Evolutionary conservation across 1,140 invertebrate species (phyloP), one percentile per base, ranked within the genome.

Genomic region (Platorchestia sp.): DNA sequence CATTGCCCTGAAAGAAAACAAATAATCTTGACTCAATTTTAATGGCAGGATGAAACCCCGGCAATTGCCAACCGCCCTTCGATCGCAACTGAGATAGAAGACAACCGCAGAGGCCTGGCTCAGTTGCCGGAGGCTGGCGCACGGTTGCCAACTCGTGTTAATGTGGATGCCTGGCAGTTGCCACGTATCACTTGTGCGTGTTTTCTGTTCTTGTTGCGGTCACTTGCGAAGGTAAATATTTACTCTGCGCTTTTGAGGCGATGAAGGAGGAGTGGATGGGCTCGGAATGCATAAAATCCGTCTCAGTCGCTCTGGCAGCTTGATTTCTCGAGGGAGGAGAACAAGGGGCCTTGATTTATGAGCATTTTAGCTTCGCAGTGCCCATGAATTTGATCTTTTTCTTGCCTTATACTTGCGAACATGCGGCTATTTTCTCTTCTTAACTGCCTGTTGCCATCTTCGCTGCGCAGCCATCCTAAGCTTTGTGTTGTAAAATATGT

Each of bases 1-100:
- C 91, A 93, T 93, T 93, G 91, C 91, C 91, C 91, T 45, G 91
- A 93, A 93, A 93, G 91, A 93, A 93, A 93, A 93, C 91, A 93
- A 93, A 93, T 93, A 93, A 93, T 93, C 91, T 93, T 45, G 91
- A 93, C 43, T 93, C 91, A 93, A 93, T 45, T 93, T 93, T 93
- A 93, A 93, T 93, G 91, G 91, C 91, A 93, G 91, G 91, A 93
- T 93, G 91, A 93, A 93, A 93, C 91, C 91, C 91, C 40, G 91
- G 45, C 91, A 93, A 93, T 93, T 93, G 91, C 91, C 43, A 19
- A 45, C 91, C 43, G 91, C 91, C 91, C 43, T 93, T 40, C 45
- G 91, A 93, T 93, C 43, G 91, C 91, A 45, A 44, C 43, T 42
- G 91, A 45, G 91, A 93, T 93, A 93, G 91, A 45, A 93, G 91